A percentile compares a stretch with the other conserved stretches of the same genome.
Conservation (phyloP, 2,888 invertebrate genomes). For the Acrocera orbiculus region DNA sequence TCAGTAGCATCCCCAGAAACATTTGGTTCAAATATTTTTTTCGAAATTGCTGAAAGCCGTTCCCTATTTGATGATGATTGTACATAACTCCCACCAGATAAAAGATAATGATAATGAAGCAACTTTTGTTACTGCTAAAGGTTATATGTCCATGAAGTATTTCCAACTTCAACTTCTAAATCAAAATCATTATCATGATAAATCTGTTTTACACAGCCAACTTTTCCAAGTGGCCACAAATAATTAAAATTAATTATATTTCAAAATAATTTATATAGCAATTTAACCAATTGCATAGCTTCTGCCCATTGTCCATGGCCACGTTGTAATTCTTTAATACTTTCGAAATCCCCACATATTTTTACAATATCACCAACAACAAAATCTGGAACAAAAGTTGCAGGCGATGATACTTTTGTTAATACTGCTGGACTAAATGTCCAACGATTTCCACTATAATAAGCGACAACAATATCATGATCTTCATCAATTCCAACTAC, state of each 20-base stretch:
- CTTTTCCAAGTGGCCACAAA: conserved; percentile 79
- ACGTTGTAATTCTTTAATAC: conserved; percentile 77
- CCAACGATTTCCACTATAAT: conserved; percentile 93
- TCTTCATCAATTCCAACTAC: conserved; percentile 96
- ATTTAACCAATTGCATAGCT: conserved; percentile 78
- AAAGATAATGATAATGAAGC: conserved; percentile 25
- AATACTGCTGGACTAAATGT: conserved; percentile 95
- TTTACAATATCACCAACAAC: conserved; percentile 92
- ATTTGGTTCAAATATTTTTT: conserved; percentile 90
- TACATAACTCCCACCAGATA: conserved; percentile 26
- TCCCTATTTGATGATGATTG: conserved; percentile 43
- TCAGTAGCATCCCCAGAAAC: conserved; percentile 91
- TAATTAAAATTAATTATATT: conserved; percentile 5
- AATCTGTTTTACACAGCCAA: conserved; percentile 90
- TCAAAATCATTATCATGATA: conserved; percentile 96
- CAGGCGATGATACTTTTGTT: conserved; percentile 57
- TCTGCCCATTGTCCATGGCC: conserved; percentile 99
- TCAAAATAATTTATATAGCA: background rate
- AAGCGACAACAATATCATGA: conserved; percentile 95
- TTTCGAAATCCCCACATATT: conserved; percentile 84
- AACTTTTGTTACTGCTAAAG: conserved; percentile 86
- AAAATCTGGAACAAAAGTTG: conserved; percentile 44
- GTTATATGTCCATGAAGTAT: conserved; percentile 98
- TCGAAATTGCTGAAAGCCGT: conserved; percentile 76
- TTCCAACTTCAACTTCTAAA: conserved; percentile 92